Evolutionary conservation across 2,888 invertebrate species (phyloP), one percentile per base, ranked within the genome.

Genomic region (Hirtodrosophila alboralis): DNA sequence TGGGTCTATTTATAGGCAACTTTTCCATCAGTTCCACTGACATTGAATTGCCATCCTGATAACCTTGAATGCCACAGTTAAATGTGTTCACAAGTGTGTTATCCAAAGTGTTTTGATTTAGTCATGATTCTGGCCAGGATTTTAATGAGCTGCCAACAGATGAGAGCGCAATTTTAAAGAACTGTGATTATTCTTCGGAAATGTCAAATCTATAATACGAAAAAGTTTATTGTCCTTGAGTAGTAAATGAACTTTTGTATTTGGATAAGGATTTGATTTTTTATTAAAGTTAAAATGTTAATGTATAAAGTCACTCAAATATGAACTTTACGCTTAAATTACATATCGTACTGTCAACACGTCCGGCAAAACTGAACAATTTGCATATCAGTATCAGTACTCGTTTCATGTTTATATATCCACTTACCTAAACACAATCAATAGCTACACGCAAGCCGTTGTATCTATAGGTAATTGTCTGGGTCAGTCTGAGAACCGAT

Each of bases 341-440:
- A 4, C 36, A 36, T 9, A 14, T 49, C 3, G 23, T 14, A 33
- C 23, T 44, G 31, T 13, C 30, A 23, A 13, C 23, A 16, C 13
- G 10, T 16, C 16, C 7, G 23, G 8, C 14, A 16, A 6, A 23
- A 27, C 8, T 23, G 3, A 4, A 9, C 14, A 14, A 41, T 41
- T 14, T 31, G 31, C 44, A 23, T 14, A 10, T 12, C 16, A 8
- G 12, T 26, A 52, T 34, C 13, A 13, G 33, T 10, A 28, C n/a
- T 28, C 10, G 4, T n/a, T 28, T n/a, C 13, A 27, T 12, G 7
- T 27, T 34, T 34, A 38, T n/a, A 44, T 59, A 52, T 62, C 45
- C 52, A 71, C 80, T 79, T 36, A 61, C 52, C 30, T 21, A 23
- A 47, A 48, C 57, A 45, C 48, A 43, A 79, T 83, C 47, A 48